phyloP scores from a whole-genome alignment of 2,797 vertebrate species.

The Rhodeus uyekii region DNA sequence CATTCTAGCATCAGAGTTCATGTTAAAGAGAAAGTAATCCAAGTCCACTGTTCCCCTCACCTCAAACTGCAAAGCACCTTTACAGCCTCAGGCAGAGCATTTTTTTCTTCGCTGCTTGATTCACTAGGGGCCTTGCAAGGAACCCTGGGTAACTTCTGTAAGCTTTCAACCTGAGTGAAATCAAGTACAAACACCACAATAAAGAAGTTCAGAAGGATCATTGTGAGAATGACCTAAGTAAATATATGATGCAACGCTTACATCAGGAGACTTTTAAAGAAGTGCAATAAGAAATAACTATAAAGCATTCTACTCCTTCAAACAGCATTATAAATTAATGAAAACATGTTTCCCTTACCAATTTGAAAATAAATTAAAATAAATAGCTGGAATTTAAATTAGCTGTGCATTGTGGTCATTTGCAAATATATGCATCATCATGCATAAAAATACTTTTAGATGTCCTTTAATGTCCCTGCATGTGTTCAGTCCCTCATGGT shows the following conservation, averaged over 20 bases:
- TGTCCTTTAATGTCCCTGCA: slow-evolving; percentile 33
- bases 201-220: not conserved
- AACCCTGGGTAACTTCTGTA: slow-evolving; percentile 1
- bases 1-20: not conserved
- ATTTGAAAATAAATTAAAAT: slow-evolving; percentile 10
- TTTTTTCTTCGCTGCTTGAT: slow-evolving; percentile 17
- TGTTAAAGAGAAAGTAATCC: slow-evolving; percentile 13
- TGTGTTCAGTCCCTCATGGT: slow-evolving; percentile 8
- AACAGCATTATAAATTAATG: slow-evolving; percentile 12
- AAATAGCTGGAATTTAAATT: not conserved
- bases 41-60: not conserved
- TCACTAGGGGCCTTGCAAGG: slow-evolving; percentile 12
- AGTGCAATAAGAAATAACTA: not conserved
- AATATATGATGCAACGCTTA: slow-evolving; percentile 1
- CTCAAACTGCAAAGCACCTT: slow-evolving; percentile 21
- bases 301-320: not conserved
- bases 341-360: not conserved
- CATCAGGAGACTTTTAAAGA: not conserved
- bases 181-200: not conserved
- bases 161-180: slow-evolving; percentile 16
- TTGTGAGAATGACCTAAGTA: slow-evolving; percentile 5
- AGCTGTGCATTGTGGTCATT: not conserved
- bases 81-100: slow-evolving; percentile 2
- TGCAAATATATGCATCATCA: not conserved
- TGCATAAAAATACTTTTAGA: not conserved